Evolutionary conservation across 2,888 invertebrate genomes (phyloP).

Genomic region (Phymatocera aterrima): DNA sequence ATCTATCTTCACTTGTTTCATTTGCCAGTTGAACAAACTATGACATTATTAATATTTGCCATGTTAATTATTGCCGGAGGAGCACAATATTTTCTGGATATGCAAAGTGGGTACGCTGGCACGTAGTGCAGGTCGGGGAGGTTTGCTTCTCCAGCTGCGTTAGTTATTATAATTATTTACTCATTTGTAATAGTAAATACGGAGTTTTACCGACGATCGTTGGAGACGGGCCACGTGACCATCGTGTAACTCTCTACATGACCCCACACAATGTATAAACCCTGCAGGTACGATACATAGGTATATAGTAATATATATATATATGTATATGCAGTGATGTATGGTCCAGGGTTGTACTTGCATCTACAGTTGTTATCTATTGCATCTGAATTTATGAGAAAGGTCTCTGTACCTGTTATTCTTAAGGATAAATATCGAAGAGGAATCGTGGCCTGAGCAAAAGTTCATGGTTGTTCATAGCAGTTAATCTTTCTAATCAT

Average conservation of each 20-base stretch:
- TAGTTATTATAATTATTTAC: conserved; percentile 20
- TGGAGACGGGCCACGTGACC: conserved; percentile 1
- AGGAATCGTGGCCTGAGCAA: conserved; percentile 29
- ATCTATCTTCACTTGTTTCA: background rate
- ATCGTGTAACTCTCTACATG: conserved; percentile 3
- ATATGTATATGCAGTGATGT: conserved; percentile 12
- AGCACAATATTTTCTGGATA: background rate
- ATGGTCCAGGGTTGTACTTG: conserved; percentile 36
- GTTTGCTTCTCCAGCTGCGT: background rate
- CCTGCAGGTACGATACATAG: background rate
- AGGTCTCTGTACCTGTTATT: conserved; percentile 37
- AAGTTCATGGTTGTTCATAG: conserved; percentile 38
- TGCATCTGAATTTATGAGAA: conserved; percentile 43
- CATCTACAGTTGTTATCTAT: conserved; percentile 39
- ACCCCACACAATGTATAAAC: conserved; percentile 7
- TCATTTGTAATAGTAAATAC: background rate
- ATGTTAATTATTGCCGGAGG: too few species aligned
- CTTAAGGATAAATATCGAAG: conserved; percentile 39
- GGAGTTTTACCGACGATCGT: conserved; percentile 25
- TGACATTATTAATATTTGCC: too few species aligned
- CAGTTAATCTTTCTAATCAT: conserved; percentile 37
- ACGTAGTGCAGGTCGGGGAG: background rate
- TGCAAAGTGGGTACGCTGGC: too few species aligned
- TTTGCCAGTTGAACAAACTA: background rate
- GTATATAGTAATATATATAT: background rate